Conservation (phyloP, 2,888 invertebrate genomes). For the Cerceris rybyensis region DNA sequence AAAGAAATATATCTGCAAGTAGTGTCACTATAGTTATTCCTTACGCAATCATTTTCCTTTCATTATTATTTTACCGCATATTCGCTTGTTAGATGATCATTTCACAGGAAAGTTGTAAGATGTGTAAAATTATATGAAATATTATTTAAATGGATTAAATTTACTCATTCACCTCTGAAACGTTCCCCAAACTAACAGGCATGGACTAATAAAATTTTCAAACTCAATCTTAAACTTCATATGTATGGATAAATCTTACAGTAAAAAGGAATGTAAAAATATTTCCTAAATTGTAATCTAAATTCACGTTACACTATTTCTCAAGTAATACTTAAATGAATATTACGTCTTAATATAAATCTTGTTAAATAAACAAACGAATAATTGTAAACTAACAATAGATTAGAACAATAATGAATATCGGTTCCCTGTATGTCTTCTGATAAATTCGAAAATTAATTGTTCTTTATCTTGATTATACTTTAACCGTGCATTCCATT, state of each 20-base stretch:
- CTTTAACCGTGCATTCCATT: not conserved
- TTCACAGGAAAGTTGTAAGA: slow-evolving; percentile 19
- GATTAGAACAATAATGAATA: slow-evolving; percentile 5
- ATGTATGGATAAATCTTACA: slow-evolving; percentile 28
- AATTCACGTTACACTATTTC: not conserved
- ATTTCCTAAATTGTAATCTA: slow-evolving; percentile 19
- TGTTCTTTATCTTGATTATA: not conserved
- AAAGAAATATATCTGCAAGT: slow-evolving; percentile 42
- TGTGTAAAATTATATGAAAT: slow-evolving; percentile 47
- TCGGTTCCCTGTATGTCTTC: not conserved
- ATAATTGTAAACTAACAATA: not conserved
- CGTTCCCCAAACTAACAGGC: slow-evolving; percentile 21
- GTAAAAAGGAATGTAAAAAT: slow-evolving; percentile 63
- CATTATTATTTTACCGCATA: slow-evolving; percentile 22
- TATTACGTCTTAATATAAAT: not conserved
- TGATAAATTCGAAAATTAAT: not conserved
- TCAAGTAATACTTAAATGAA: slow-evolving; percentile 2
- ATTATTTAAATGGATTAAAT: slow-evolving; percentile 17
- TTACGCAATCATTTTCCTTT: slow-evolving; percentile 24
- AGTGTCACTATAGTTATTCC: slow-evolving; percentile 38
- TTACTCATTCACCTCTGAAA: slow-evolving; percentile 12
- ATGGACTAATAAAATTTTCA: slow-evolving; percentile 1
- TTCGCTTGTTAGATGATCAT: slow-evolving; percentile 16
- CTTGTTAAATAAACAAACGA: not conserved
- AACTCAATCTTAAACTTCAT: slow-evolving; percentile 21